Conservation (phyloP, 1,140 invertebrate species). For the Drosophila pseudoobscura region DNA sequence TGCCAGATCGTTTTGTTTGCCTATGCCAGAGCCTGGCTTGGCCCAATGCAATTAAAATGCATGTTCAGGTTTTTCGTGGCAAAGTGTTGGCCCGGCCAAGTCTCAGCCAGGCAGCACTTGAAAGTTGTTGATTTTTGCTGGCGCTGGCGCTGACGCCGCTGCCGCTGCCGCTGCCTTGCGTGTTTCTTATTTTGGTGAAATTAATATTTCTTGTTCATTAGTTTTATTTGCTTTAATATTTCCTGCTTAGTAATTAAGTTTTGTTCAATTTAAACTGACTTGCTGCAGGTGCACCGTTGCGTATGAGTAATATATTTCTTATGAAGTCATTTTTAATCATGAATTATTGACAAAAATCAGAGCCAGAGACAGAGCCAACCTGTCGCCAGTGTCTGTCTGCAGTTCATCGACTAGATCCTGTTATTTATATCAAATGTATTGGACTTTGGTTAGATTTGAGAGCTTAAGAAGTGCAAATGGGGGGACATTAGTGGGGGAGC, state of each 20-base stretch:
- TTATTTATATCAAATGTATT: slow-evolving; percentile 38
- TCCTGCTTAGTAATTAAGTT: slow-evolving; percentile 77
- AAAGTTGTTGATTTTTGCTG: slow-evolving; percentile 49
- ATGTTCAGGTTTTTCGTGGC: slow-evolving; percentile 75
- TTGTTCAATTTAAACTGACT: slow-evolving; percentile 1
- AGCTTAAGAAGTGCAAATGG: background rate
- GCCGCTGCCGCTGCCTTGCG: slow-evolving; percentile 34
- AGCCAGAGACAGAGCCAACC: slow-evolving; percentile 4
- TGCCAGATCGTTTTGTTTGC: slow-evolving; percentile 20
- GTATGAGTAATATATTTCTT: slow-evolving; percentile 62
- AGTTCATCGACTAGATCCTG: slow-evolving; percentile 36
- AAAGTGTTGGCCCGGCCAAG: slow-evolving; percentile 50
- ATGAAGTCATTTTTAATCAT: slow-evolving; percentile 57
- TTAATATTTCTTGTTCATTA: slow-evolving; percentile 81
- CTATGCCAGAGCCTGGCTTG: slow-evolving; percentile 3
- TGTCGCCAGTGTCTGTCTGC: slow-evolving; percentile 35
- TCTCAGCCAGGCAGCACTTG: slow-evolving; percentile 51
- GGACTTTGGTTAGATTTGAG: slow-evolving; percentile 16
- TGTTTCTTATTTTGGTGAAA: slow-evolving; percentile 70
- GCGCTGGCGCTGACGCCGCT: slow-evolving; percentile 3
- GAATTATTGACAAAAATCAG: slow-evolving; percentile 40
- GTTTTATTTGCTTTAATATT: slow-evolving; percentile 79
- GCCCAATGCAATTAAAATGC: slow-evolving; percentile 71
- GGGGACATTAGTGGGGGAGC: no score
- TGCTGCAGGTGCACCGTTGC: slow-evolving; percentile 62